Evolutionary conservation across 64 coral and sea anemone genomes (phyloP).

Genomic region (Montipora sp.): DNA sequence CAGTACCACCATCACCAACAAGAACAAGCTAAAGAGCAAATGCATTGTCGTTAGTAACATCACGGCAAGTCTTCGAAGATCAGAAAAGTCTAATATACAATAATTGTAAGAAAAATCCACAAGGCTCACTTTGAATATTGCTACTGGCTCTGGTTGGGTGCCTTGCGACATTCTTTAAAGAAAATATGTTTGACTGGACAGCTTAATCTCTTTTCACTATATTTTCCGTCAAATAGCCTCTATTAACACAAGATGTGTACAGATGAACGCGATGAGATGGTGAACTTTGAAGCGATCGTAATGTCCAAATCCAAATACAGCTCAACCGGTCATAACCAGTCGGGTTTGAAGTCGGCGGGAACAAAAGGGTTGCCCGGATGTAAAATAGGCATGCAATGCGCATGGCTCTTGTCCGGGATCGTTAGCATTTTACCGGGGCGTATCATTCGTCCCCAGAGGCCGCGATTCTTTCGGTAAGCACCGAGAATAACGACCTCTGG

Average conservation of each 20-base stretch:
- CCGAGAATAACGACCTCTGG: no score
- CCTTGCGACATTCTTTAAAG: not conserved
- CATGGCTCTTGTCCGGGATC: no score
- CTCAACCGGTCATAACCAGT: slow-evolving; percentile 81
- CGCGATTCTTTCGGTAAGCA: no score
- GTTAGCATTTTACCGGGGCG: no score
- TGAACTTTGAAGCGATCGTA: not conserved
- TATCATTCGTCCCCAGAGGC: no score
- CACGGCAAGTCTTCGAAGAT: not conserved
- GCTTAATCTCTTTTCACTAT: not conserved
- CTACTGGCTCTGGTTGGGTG: slow-evolving; percentile 48
- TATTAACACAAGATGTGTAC: not conserved
- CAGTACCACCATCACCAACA: slow-evolving; percentile 98
- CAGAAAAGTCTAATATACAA: not conserved
- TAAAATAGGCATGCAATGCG: not conserved
- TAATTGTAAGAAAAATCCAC: not conserved
- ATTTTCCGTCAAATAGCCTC: not conserved
- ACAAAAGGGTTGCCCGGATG: slow-evolving; percentile 1
- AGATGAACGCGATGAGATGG: not conserved
- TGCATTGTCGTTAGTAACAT: not conserved
- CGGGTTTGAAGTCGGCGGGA: slow-evolving; percentile 48
- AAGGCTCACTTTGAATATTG: slow-evolving; percentile 79
- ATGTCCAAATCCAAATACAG: not conserved
- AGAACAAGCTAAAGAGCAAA: slow-evolving; percentile 81
- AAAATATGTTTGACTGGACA: not conserved